These are phyloP conservation scores for Hydra vulgaris DNA, from an alignment of 30 jellyfish, hydroid and myxozoan genomes.

Conservation along the genomic window DNA sequence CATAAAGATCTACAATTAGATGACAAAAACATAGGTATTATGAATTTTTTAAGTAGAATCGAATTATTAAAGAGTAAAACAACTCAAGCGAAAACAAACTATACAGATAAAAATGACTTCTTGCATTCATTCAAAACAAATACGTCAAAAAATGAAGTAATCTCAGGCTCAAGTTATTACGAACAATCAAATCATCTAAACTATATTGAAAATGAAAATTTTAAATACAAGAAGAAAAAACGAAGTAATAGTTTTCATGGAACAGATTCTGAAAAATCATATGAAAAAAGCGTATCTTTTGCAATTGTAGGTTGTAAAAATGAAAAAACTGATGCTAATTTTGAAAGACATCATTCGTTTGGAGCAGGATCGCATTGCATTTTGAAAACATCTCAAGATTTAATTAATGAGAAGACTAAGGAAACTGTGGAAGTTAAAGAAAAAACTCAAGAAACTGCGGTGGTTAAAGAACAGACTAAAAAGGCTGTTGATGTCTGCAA, in stretches of 20 bases:
- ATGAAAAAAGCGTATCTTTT: constrained; percentile 19
- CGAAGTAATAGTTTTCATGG: constrained; percentile 28
- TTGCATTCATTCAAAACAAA: not conserved
- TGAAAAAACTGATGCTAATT: not conserved
- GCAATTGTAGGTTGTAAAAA: constrained; percentile 13
- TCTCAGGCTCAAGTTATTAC: not conserved
- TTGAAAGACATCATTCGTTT: constrained; percentile 13
- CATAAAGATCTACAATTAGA: not conserved
- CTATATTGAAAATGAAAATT: not conserved
- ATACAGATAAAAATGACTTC: not conserved
- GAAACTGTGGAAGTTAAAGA: not conserved
- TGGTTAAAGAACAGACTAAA: not conserved
- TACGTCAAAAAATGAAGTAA: not conserved
- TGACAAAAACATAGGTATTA: not conserved
- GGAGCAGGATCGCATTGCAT: constrained; percentile 12
- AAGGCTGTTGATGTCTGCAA: not conserved
- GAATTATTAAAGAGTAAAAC: not conserved
- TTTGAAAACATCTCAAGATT: not conserved
- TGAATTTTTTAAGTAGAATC: not conserved
- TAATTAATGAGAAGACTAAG: not conserved
- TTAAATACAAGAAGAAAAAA: not conserved
- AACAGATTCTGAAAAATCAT: constrained; percentile 7
- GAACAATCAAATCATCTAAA: not conserved
- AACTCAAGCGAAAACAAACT: constrained; percentile 5
- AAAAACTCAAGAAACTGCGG: constrained; percentile 2